Base-by-base conservation (phyloP, 2,113 vertebrate species). In the Zingel zingel region DNA sequence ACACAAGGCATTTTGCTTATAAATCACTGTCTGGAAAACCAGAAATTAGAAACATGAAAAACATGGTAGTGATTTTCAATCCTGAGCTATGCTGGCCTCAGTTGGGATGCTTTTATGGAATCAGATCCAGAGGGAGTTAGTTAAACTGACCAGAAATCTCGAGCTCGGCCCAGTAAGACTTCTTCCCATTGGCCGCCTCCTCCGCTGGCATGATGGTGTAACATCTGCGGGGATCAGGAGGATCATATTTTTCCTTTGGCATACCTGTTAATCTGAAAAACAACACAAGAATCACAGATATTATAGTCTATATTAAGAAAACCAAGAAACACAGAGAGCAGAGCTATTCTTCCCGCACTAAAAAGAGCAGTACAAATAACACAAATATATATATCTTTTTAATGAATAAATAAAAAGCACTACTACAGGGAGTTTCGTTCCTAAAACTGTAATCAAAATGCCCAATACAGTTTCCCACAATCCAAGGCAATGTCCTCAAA, bases 211-310 rank as follows among this genome's bases (percentile, higher is more conserved):
- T 99, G 96, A 99, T 99, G 95, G 98, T 98, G 90, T 99, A 99
- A 95, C 99, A 97, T 96, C 97, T 95, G 92, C 97, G 97, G 93
- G 98, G 97, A 96, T 99, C 98, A 87, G 98, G 98, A 94, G 98
- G 97, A 93, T 99, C 98, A 99, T 99, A 99, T 98, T 99, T 99
- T 98, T 99, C 98, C 95, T 99, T 99, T 97, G 98, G 98, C 98
- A 99, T 99, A 96, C 97, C 98, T 97, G 96, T 97, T 96, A 97
- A 96, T 97, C 98, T 99, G 80, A n/a, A 63, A 21, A 0, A 81
- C 36, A 39, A 45, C 30, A 11, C 13, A 61, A 57, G 27, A 50
- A 50, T 57, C 5, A 12, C 4, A 53, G 19, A 59, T 6, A 7
- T 19, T 50, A 10, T 14, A 61, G 1, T 30, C 51, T 15, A 3